Base-by-base conservation (phyloP, 2,797 vertebrate species). In the Diceros bicornis region DNA sequence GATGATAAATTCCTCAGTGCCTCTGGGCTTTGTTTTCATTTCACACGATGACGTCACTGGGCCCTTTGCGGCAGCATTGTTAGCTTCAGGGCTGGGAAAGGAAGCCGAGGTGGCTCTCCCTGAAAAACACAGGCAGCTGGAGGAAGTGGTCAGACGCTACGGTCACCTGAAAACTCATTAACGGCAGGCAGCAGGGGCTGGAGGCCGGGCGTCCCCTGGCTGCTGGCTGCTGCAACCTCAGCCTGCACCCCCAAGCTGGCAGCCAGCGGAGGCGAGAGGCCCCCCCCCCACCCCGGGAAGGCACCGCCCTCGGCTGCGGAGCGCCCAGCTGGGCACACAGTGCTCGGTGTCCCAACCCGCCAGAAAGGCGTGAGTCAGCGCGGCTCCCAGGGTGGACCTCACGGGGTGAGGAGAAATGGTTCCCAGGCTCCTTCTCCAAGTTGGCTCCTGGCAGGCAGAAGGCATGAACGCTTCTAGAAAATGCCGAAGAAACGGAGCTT, bases 111-210 rank as follows among this genome's bases (percentile, higher is more conserved):
- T 41, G 0, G 0, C 0, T 57, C 32, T 68, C 68, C 44, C 13
- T 86, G 23, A 64, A 96, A 72, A 95, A 62, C 74, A 47, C 92
- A 91, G 88, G 71, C 91, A 96, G 96, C 97, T 93, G 97, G 90
- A 61, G 1, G 91, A 41, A 37, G 32, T 0, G 0, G 92, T 69
- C 44, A 55, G 88, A 71, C 62, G 66, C 88, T 0, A 74, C 57
- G 83, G 44, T 57, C 4, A 1, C 57, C 85, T 93, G 61, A 78
- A 81, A 86, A 75, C 68, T 6, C 90, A 79, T 75, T 94, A 25
- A 90, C 86, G 82, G 66, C 27, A 5, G 14, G 34, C 59, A 41
- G 7, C 0, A 6, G 57, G 93, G 85, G 37, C 79, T 20, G 74
- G 50, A 3, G 0, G 72, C 64, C 34, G n/a, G 0, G 18, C 14